These are phyloP conservation scores for Perizoma flavofasciatum DNA, from an alignment of 2,888 invertebrate species.

Conservation along the genomic window DNA sequence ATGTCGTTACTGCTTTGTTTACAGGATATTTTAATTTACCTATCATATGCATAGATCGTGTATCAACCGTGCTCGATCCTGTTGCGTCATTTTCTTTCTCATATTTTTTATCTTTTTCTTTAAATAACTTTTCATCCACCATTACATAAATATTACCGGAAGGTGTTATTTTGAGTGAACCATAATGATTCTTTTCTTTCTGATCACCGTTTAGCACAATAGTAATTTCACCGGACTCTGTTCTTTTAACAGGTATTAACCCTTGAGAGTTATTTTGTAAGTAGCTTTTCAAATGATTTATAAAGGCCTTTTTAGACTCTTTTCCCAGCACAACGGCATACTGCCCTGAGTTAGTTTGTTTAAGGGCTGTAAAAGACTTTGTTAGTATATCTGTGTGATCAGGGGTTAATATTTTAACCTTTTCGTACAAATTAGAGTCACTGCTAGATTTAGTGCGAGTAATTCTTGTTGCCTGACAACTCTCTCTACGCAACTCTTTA, in stretches of 20 bases:
- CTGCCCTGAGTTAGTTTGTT: slow-evolving; percentile 54
- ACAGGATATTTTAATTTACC: slow-evolving; percentile 34
- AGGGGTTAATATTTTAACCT: slow-evolving; percentile 40
- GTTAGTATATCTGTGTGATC: slow-evolving; percentile 38
- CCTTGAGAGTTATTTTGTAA: slow-evolving; percentile 45
- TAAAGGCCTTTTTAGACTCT: slow-evolving; percentile 53
- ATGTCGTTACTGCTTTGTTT: slow-evolving; percentile 52
- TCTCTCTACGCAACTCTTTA: slow-evolving; percentile 24
- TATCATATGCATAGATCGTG: slow-evolving; percentile 33
- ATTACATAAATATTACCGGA: slow-evolving; percentile 61
- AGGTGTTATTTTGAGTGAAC: slow-evolving; percentile 57
- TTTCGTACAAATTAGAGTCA: slow-evolving; percentile 51
- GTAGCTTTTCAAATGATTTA: slow-evolving; percentile 54
- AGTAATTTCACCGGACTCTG: slow-evolving; percentile 53
- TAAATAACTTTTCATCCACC: slow-evolving; percentile 46
- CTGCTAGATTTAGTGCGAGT: slow-evolving; percentile 46
- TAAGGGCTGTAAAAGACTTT: slow-evolving; percentile 44
- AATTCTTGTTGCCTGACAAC: slow-evolving; percentile 25
- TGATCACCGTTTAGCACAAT: slow-evolving; percentile 47
- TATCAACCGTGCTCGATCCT: slow-evolving; percentile 5
- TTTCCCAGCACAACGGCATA: slow-evolving; percentile 56
- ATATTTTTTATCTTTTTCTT: slow-evolving; percentile 34
- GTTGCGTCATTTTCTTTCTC: not conserved
- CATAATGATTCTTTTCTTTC: slow-evolving; percentile 41
- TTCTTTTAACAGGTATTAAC: slow-evolving; percentile 49